Evolutionary conservation across 2,888 invertebrate species (phyloP), one percentile per base, ranked within the genome.

Genomic region (Dynastes tityus): DNA sequence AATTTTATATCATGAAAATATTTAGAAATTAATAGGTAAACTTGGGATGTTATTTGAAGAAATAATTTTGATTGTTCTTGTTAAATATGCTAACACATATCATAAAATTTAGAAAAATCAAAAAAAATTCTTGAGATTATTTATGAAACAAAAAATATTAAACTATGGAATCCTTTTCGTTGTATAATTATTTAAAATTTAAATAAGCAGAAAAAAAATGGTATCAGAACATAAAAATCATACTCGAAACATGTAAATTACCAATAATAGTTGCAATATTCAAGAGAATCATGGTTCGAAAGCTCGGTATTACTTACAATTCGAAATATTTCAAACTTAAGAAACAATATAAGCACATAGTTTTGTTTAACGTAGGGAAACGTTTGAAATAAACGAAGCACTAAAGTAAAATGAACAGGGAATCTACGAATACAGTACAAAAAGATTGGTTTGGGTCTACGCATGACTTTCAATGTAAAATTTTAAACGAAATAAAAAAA

Each of bases 241-340:
- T 22, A 22, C 22, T 58, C 55, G 22, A 58, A 58, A 58, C 1
- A 53, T 16, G 16, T 53, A 16, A 53, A 16, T 53, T 13, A 3
- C 53, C 0, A 53, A 22, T 22, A 53, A 53, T 53, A 53, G n/a
- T 53, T 13, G 16, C 53, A n/a, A 55, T 55, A 55, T 4, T 16
- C n/a, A 55, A 55, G 22, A 53, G 16, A 53, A 53, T 53, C 8
- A 55, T 6, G 16, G n/a, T 53, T 3, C n/a, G 2, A 16, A 55
- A n/a, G 22, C 55, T 58, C 55, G 5, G 55, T 22, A 58, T 53
- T 71, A 55, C 71, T 71, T 71, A 71, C 71, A 71, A 55, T 40
- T 71, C 40, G 22, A 58, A 71, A 6, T 55, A 58, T 71, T 71
- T 71, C 1, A 71, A 3, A 55, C 22, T 40, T 8, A 71, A 32